Base-by-base conservation (phyloP, 2,888 invertebrate species). In the Galeopsomyia nigrocyanea region DNA sequence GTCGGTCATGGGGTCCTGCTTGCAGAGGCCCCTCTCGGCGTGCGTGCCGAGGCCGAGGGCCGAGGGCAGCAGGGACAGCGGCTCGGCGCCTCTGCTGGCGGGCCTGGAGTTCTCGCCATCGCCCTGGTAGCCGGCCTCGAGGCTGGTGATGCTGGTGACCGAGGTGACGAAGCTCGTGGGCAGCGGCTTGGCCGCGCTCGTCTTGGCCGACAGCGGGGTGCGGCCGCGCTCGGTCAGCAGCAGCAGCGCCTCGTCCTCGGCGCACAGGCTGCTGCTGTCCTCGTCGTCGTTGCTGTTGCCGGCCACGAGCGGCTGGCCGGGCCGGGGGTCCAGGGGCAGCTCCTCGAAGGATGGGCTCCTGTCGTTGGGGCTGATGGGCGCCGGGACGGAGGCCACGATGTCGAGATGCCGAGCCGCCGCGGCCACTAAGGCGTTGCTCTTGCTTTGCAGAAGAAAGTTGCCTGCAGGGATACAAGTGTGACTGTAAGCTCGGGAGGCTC, bases 81-180 rank as follows among this genome's bases (percentile, higher is more conserved):
- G 92, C 83, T 94, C 94, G 49, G 93, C 92, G 61, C 92, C 93
- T 76, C 95, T 90, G 79, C 95, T 95, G 0, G 93, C 95, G 0
- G 95, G 95, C 74, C 95, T 89, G 26, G 95, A 95, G 91, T 94
- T 94, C 88, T 95, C 95, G 6, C 95, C 95, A 87, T 95, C 95
- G 13, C 96, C 96, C 87, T 96, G 96, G 87, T 96, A 97, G 55
- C 97, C 97, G n/a, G 93, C 94, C 86, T 97, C 97, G 78, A 96
- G 89, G 86, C 96, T 97, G 39, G 95, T 94, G 75, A 95, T 95
- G 83, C 95, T 95, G n/a, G 95, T 95, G 19, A 95, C 93, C 82
- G 95, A 95, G 2, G 94, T 95, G 21, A 95, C 92, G 81, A 95
- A 94, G 84, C 94, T 94, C 79, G 80, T 76, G 1, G 84, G 82